phyloP scores from a whole-genome alignment of 1,140 invertebrate genomes.

The Drosophila sucinea region DNA sequence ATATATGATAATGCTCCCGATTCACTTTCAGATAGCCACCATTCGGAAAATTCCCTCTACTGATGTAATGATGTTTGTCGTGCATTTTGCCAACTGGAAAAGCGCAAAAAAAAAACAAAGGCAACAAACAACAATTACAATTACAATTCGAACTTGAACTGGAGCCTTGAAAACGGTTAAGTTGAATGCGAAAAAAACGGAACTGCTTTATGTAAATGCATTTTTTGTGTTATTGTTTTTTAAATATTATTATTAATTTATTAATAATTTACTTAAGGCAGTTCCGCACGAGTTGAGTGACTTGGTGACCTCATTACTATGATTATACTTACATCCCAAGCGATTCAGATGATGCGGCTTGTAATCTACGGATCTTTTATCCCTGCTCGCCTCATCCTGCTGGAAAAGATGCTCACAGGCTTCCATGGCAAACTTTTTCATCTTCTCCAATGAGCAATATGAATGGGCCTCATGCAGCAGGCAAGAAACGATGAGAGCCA shows the following conservation, averaged over 20 bases:
- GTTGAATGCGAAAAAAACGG: slow-evolving; percentile 46
- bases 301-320: slow-evolving; percentile 68
- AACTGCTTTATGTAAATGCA: slow-evolving; percentile 60
- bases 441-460: slow-evolving; percentile 70
- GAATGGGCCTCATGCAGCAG: slow-evolving; percentile 42
- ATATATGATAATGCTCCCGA: slow-evolving; percentile 55
- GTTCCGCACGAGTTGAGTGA: slow-evolving; percentile 73
- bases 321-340: slow-evolving; percentile 59
- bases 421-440: slow-evolving; percentile 73
- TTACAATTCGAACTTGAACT: slow-evolving; percentile 60
- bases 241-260: slow-evolving; percentile 24
- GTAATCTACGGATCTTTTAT: slow-evolving; percentile 61
- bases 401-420: slow-evolving; percentile 74
- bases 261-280: slow-evolving; percentile 28
- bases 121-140: slow-evolving; percentile 27
- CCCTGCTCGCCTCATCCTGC: slow-evolving; percentile 60
- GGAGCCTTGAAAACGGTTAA: slow-evolving; percentile 70
- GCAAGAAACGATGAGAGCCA: slow-evolving; percentile 49
- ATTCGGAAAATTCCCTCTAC: slow-evolving; percentile 63
- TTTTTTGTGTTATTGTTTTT: slow-evolving; percentile 36
- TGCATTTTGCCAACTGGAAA: slow-evolving; percentile 56
- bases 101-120: slow-evolving; percentile 27
- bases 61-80: slow-evolving; percentile 57
- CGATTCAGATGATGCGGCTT: slow-evolving; percentile 52
- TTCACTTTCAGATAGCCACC: slow-evolving; percentile 77